Percentiles rank a stretch among this genome's conserved stretches.
phyloP scores from a whole-genome alignment of 2,113 vertebrate species.

The Myanophis thanlyinensis region DNA sequence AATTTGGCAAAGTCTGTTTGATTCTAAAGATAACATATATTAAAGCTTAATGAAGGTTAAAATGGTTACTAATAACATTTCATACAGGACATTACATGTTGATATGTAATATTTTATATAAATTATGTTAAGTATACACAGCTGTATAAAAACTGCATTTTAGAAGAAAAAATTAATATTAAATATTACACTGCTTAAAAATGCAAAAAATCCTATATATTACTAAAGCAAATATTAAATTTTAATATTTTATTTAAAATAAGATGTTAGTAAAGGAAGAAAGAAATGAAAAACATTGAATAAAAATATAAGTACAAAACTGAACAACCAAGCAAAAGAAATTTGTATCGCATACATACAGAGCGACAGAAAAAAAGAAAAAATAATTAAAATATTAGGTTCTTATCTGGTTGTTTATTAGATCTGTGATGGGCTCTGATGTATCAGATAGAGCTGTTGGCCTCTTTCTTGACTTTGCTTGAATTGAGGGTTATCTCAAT shows the following conservation, averaged over 20 bases:
- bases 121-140: background rate
- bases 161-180: background rate
- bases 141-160: background rate
- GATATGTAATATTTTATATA: background rate
- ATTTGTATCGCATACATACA: too few species aligned
- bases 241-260: background rate
- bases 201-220: background rate
- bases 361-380: too few species aligned
- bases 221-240: background rate
- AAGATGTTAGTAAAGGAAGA: background rate
- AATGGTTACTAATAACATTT: background rate
- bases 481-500: background rate
- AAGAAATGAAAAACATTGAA: background rate
- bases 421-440: background rate
- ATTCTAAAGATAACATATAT: slow-evolving; percentile 56
- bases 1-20: slow-evolving; percentile 52
- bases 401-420: background rate
- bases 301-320: background rate
- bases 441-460: background rate
- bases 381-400: background rate
- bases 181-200: background rate
- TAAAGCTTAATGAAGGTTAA: slow-evolving; percentile 13
- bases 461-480: background rate
- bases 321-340: background rate
- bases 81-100: background rate